A percentile compares a stretch with the other conserved stretches of the same genome.
These are phyloP conservation scores for Drosophila mettleri DNA, from an alignment of 2,888 invertebrate species.

Conservation along the genomic window DNA sequence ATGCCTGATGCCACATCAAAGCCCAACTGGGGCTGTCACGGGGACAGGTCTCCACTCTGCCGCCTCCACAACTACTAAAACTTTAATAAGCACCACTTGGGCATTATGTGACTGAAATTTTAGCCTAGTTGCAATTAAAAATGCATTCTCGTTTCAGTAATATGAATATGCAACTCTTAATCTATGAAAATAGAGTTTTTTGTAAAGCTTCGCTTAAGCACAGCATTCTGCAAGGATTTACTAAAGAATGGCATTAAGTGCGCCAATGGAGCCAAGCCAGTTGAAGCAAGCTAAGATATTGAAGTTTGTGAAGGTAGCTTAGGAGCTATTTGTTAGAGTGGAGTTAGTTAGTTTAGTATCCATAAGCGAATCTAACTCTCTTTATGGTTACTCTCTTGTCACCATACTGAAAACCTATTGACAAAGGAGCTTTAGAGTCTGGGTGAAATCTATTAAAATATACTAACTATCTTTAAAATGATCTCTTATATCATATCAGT, in stretches of 20 bases:
- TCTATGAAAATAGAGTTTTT: not conserved
- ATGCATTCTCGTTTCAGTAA: not conserved
- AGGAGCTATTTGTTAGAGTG: too few species aligned
- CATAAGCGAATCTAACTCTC: not conserved
- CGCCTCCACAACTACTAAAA: slow-evolving; percentile 22
- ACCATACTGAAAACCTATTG: too few species aligned
- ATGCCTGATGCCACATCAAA: slow-evolving; percentile 40
- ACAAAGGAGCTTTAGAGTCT: too few species aligned
- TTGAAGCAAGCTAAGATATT: not conserved
- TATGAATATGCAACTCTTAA: not conserved
- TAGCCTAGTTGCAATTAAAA: not conserved
- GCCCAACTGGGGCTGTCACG: slow-evolving; percentile 3
- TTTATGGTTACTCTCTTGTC: not conserved
- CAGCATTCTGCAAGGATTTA: not conserved
- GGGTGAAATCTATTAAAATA: too few species aligned
- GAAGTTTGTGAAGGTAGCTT: not conserved
- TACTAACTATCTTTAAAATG: too few species aligned
- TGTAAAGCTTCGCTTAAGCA: not conserved
- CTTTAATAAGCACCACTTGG: slow-evolving; percentile 21
- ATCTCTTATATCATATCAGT: too few species aligned
- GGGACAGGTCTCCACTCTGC: not conserved
- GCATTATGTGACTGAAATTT: slow-evolving; percentile 2
- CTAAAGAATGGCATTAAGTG: not conserved
- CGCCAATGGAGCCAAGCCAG: too few species aligned
- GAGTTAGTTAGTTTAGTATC: not conserved